Percentiles rank a stretch among this genome's conserved stretches.
phyloP scores from a whole-genome alignment of 2,797 vertebrate genomes.

The Periparus ater region DNA sequence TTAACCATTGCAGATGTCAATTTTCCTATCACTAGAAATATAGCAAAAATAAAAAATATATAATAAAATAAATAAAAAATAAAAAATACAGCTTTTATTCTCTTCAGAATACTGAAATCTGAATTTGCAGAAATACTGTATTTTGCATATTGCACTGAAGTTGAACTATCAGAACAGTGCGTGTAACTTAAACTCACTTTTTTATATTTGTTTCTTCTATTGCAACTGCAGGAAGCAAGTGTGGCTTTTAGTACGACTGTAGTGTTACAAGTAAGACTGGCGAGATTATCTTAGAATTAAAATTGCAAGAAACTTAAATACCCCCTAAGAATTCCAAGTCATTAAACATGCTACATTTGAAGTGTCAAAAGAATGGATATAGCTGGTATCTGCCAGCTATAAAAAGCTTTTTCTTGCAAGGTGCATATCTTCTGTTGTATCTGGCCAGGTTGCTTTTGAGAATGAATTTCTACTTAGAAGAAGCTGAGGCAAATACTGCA shows the following conservation, averaged over 20 bases:
- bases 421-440: neutral
- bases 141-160: neutral
- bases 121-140: neutral
- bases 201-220: neutral
- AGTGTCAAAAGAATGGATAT: neutral
- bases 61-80: too few relatives aligned
- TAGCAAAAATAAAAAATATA: neutral
- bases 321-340: neutral
- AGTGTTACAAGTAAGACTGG: neutral
- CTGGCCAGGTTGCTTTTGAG: neutral
- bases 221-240: neutral
- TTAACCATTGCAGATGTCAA: neutral
- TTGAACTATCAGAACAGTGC: neutral
- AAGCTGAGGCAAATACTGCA: neutral
- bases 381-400: neutral
- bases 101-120: neutral
- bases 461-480: neutral
- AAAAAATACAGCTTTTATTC: neutral
- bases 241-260: neutral
- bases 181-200: neutral
- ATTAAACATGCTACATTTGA: neutral
- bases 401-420: neutral
- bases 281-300: neutral
- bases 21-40: neutral
- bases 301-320: neutral